Evolutionary conservation across 2,113 vertebrate genomes (phyloP).

Genomic region (Odontophorus gujanensis): DNA sequence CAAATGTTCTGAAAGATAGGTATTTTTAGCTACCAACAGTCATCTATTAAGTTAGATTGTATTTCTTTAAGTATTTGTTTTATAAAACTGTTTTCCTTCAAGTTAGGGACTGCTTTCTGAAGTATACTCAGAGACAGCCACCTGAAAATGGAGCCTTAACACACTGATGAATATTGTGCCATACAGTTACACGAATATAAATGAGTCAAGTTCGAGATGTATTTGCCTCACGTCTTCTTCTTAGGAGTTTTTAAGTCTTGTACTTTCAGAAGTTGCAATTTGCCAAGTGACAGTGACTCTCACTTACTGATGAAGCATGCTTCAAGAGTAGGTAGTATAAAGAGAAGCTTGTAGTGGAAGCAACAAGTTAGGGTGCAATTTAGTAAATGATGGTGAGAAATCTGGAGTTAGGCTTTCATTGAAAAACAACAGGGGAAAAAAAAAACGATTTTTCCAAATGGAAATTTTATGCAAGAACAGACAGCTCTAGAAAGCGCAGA

Average conservation of each 20-base stretch:
- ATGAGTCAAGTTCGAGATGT: not conserved
- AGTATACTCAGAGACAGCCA: not conserved
- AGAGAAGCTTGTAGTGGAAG: not conserved
- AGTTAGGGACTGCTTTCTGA: not conserved
- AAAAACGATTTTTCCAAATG: not conserved
- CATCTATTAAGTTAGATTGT: fast-evolving
- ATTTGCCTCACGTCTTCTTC: not conserved
- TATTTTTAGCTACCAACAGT: not conserved
- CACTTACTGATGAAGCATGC: not conserved
- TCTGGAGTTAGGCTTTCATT: not conserved
- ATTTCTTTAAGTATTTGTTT: not conserved
- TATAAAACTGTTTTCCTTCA: not conserved
- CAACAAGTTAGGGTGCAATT: not conserved
- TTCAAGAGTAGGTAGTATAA: not conserved
- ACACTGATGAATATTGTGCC: not conserved
- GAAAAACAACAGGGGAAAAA: not conserved
- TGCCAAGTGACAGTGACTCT: not conserved
- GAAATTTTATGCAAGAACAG: not conserved
- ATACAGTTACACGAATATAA: not conserved
- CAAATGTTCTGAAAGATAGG: not conserved
- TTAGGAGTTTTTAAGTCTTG: not conserved
- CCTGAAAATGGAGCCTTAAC: not conserved
- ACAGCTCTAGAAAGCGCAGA: not conserved
- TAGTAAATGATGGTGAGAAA: not conserved
- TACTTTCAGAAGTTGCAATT: not conserved